Evolutionary conservation across 1,140 invertebrate species (phyloP), one percentile per base, ranked within the genome.

Genomic region (Cepaea nemoralis): DNA sequence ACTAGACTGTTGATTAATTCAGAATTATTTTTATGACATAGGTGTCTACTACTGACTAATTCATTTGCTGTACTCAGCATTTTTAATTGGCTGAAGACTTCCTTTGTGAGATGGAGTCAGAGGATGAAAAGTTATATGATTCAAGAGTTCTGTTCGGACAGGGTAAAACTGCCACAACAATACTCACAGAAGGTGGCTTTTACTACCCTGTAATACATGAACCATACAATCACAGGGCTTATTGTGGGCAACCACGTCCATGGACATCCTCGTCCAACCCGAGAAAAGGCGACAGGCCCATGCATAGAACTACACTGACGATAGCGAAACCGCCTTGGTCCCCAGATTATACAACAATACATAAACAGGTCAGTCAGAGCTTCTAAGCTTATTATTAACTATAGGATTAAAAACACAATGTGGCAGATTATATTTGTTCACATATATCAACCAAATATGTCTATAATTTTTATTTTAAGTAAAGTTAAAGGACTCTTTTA

Each of bases 151-250:
- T 70, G 19, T 69, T 73, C 48, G 85, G 85, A n/a, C 87, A 88
- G 59, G 87, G 87, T 33, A 87, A 88, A 50, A 76, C 81, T 24
- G 83, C 85, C 19, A 83, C 81, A 55, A 87, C 87, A 45, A 55
- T 88, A 55, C 50, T 87, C 27, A 88, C 86, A 19, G 85, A 87
- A 55, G 84, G 83, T 66, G 87, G 87, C 14, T 86, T 81, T 73
- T 55, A 85, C 55, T 88, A 86, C 63, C 87, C 87, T 19, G 80
- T 88, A 31, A 86, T 88, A 70, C 83, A 75, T 80, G 80, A 48
- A 22, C 80, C 31, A 71, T 84, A 80, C 35, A 71, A 69, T 33
- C 78, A 80, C 27, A 66, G 69, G n/a, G 67, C 69, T 33, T 73
- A 71, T 40, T 71, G 55, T 80, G 35, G 45, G 5, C 67, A 69